Conservation (phyloP, 2,888 invertebrate genomes). For the Drosophila setosimentum region DNA sequence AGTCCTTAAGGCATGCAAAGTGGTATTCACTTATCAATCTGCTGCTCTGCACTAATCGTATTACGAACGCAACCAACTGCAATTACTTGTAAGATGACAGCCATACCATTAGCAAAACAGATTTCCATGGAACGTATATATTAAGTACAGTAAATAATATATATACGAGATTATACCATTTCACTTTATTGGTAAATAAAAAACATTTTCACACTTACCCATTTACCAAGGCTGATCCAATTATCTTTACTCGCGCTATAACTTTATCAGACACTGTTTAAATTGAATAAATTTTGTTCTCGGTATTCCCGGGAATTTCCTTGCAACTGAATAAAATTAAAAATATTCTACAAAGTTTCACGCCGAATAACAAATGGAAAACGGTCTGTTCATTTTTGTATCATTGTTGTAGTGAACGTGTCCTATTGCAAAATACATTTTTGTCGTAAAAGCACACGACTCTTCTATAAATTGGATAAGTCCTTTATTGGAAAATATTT, state of each 20-base stretch:
- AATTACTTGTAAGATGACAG: slow-evolving; percentile 3
- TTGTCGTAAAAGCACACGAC: not conserved
- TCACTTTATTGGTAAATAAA: not conserved
- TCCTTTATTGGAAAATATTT: not conserved
- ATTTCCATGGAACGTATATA: not conserved
- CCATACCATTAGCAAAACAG: not conserved
- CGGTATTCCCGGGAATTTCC: not conserved
- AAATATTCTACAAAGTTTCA: not conserved
- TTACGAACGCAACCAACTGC: not conserved
- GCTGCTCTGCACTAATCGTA: not conserved
- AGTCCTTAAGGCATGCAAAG: slow-evolving; percentile 11
- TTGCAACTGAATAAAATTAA: not conserved
- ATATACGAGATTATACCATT: not conserved
- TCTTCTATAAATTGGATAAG: not conserved
- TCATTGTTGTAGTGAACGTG: no score
- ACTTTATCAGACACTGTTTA: slow-evolving; percentile 19
- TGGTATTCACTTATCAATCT: slow-evolving; percentile 4
- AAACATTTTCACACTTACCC: slow-evolving; percentile 7
- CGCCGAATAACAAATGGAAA: not conserved
- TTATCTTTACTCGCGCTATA: slow-evolving; percentile 16
- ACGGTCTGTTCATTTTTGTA: not conserved
- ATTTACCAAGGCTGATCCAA: slow-evolving; percentile 23
- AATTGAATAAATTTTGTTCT: slow-evolving; percentile 25
- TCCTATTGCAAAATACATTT: not conserved
- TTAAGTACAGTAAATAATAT: slow-evolving; percentile 3